Percentiles rank a stretch among this genome's conserved stretches.
phyloP scores from a whole-genome alignment of 1,140 invertebrate genomes.

The Formica exsecta region DNA sequence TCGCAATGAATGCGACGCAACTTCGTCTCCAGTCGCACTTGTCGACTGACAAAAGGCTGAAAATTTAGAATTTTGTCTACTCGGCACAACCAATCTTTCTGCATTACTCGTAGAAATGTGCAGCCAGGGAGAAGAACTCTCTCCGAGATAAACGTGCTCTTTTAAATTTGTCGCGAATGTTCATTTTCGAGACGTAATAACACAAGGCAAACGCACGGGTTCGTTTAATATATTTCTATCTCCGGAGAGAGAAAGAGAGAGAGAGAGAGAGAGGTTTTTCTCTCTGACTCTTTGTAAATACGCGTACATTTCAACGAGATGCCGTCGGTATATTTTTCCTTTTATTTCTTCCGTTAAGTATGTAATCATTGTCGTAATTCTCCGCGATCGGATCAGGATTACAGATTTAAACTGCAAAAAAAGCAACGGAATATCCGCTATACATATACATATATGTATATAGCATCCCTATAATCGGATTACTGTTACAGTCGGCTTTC shows the following conservation, averaged over 20 bases:
- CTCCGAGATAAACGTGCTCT: constrained; percentile 4
- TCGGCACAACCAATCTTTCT: not conserved
- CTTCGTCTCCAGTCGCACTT: constrained; percentile 36
- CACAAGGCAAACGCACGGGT: not conserved
- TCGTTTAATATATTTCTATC: not conserved
- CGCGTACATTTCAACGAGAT: not conserved
- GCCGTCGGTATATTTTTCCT: not conserved
- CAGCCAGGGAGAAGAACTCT: not conserved
- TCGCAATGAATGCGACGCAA: constrained; percentile 22
- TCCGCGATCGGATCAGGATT: constrained; percentile 43
- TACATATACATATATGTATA: not conserved
- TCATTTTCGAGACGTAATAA: not conserved
- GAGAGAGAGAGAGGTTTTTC: not conserved
- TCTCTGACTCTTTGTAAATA: not conserved
- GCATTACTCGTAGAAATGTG: not conserved
- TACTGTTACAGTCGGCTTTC: constrained; percentile 35
- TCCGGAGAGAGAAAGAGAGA: not conserved
- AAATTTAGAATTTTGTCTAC: constrained; percentile 40
- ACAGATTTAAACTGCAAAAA: constrained; percentile 49
- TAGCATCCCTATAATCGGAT: constrained; percentile 48
- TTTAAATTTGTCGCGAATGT: constrained; percentile 9
- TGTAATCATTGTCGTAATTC: constrained; percentile 46
- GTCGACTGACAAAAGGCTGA: constrained; percentile 23
- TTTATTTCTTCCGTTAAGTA: not conserved
- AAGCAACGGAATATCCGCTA: not conserved